A percentile compares a stretch with the other conserved stretches of the same genome.
Evolutionary conservation across 2,797 vertebrate genomes (phyloP).

Genomic region (Sternarchorhynchus goeldii): DNA sequence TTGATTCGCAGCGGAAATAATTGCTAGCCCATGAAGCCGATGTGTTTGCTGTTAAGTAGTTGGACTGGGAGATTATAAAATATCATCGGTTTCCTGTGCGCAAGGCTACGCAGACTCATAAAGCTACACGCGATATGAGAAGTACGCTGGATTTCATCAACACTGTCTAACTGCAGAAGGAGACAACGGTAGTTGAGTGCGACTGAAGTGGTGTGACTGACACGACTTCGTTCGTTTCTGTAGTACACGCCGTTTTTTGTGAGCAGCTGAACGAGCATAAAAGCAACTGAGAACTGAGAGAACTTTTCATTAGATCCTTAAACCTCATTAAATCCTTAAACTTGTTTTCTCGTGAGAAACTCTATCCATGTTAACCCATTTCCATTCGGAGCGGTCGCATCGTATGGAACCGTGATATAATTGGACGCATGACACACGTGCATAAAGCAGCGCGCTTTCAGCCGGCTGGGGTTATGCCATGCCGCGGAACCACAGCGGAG

Average conservation of each 20-base stretch:
- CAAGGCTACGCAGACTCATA: not conserved
- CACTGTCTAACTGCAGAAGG: not conserved
- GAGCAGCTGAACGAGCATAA: too few relatives aligned
- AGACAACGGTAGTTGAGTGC: not conserved
- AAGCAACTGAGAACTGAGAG: too few relatives aligned
- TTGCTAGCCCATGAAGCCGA: too few relatives aligned
- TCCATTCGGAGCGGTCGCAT: not conserved
- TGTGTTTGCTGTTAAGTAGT: too few relatives aligned
- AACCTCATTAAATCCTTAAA: too few relatives aligned
- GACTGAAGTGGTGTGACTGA: too few relatives aligned
- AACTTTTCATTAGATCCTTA: too few relatives aligned
- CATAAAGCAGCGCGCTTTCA: slow-evolving; percentile 59
- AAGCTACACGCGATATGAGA: slow-evolving; percentile 11
- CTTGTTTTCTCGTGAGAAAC: not conserved
- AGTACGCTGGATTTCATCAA: slow-evolving; percentile 17
- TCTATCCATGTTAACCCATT: not conserved
- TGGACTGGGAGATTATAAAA: not conserved
- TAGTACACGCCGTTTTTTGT: too few relatives aligned
- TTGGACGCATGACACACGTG: slow-evolving; percentile 63
- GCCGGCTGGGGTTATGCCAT: slow-evolving; percentile 84
- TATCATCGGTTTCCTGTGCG: slow-evolving; percentile 28
- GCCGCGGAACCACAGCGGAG: slow-evolving; percentile 92
- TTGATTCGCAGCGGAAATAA: too few relatives aligned
- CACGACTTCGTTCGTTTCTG: too few relatives aligned
- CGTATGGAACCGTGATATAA: not conserved